Conservation (phyloP, 2,113 vertebrate genomes). For the Myiozetetes cayanensis region DNA sequence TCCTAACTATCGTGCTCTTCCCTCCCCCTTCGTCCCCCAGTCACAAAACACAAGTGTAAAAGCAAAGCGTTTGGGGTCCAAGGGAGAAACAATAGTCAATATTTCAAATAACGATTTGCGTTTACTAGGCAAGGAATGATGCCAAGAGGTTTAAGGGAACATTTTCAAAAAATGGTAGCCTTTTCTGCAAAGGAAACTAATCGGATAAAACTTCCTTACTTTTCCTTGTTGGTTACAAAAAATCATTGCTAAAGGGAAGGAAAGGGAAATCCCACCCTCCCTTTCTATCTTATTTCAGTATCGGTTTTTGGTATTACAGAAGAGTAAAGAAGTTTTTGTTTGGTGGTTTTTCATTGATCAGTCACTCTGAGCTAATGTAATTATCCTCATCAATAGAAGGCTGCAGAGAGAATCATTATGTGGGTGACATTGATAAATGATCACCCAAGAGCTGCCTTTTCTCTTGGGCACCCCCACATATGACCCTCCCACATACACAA, state of each 20-base stretch:
- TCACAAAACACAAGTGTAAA: background rate
- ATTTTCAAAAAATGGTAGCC: conserved; percentile 57
- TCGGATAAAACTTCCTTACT: conserved; percentile 49
- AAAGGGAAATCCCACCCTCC: conserved; percentile 65
- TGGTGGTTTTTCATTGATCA: conserved; percentile 98
- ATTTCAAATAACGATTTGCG: conserved; percentile 33
- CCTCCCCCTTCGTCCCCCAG: too few species aligned
- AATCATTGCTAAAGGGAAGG: conserved; percentile 37
- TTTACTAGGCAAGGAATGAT: conserved; percentile 29
- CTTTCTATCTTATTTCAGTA: conserved; percentile 79
- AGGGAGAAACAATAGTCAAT: background rate
- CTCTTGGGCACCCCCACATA: conserved; percentile 89
- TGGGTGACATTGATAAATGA: conserved; percentile 99
- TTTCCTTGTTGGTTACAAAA: conserved; percentile 22
- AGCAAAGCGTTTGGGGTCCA: background rate
- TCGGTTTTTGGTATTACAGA: conserved; percentile 85
- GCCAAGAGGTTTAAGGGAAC: conserved; percentile 34
- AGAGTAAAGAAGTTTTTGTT: conserved; percentile 95
- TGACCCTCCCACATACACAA: conserved; percentile 87
- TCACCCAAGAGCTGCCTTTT: conserved; percentile 96
- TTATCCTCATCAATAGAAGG: conserved; percentile 99
- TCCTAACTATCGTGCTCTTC: background rate
- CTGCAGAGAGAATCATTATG: conserved; percentile 99
- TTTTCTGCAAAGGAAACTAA: conserved; percentile 36
- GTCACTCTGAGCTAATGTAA: conserved; percentile 99